Evolutionary conservation across 2,888 invertebrate genomes (phyloP).

Genomic region (Platycheirus rosarum): DNA sequence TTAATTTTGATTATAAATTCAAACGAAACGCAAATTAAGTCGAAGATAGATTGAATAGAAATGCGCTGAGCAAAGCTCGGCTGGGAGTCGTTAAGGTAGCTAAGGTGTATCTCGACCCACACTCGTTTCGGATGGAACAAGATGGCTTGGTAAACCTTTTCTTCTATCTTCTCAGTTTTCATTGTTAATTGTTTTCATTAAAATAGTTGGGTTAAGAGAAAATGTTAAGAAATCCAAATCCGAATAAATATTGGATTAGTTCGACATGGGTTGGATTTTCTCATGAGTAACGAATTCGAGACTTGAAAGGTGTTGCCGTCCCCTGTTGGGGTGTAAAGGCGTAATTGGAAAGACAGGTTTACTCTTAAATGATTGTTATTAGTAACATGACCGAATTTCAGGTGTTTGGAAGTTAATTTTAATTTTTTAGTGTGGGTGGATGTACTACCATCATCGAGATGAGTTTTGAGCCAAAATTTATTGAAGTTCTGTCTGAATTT

Average conservation of each 20-base stretch:
- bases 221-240: constrained; percentile 30
- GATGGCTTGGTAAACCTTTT: constrained; percentile 23
- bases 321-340: neutral
- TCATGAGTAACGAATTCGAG: constrained; percentile 37
- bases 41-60: constrained; percentile 1
- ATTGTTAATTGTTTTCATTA: constrained; percentile 55
- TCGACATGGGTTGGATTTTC: neutral
- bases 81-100: neutral
- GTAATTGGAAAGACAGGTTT: constrained; percentile 16
- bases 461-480: no score
- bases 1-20: constrained; percentile 47
- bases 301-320: neutral
- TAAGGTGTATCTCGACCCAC: constrained; percentile 5
- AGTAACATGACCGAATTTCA: neutral
- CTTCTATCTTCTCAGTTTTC: constrained; percentile 10
- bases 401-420: neutral
- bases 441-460: neutral
- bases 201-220: constrained; percentile 24
- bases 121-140: constrained; percentile 7
- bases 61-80: constrained; percentile 1
- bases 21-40: constrained; percentile 29
- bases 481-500: neutral
- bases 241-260: constrained; percentile 44
- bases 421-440: constrained; percentile 6
- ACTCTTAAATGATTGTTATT: neutral